Percentiles rank a stretch among this genome's conserved stretches.
Evolutionary conservation across 64 coral and sea anemone genomes (phyloP).

Genomic region (Montipora cactus): DNA sequence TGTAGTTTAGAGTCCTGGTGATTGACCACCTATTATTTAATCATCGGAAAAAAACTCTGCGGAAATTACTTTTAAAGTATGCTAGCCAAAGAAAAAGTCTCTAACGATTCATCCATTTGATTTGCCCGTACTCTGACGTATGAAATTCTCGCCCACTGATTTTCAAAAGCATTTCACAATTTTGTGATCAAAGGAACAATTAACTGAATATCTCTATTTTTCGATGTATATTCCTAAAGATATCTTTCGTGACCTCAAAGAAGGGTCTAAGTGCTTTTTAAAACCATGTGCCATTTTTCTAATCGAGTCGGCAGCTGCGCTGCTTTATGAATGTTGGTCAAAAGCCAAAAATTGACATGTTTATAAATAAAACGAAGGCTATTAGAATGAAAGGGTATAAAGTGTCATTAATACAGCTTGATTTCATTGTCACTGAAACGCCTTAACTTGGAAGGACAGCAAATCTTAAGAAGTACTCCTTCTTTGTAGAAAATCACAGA

Average conservation of each 20-base stretch:
- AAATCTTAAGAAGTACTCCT: not conserved
- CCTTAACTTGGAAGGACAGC: not conserved
- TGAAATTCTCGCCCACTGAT: not conserved
- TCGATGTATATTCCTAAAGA: not conserved
- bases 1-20: not conserved
- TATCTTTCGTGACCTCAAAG: not conserved
- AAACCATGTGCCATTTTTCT: not conserved
- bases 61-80: slow-evolving; percentile 5
- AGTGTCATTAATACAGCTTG: not conserved
- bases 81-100: not conserved
- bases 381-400: not conserved
- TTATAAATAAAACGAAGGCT: slow-evolving; percentile 1
- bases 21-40: not conserved
- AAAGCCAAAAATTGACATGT: slow-evolving; percentile 9
- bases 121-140: not conserved
- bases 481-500: not conserved
- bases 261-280: not conserved
- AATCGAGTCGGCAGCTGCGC: not conserved
- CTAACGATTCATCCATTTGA: not conserved
- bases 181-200: not conserved
- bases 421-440: not conserved
- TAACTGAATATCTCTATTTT: too few species aligned
- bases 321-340: slow-evolving; percentile 4
- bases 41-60: not conserved
- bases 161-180: not conserved